These are phyloP conservation scores for Netelia virgata DNA, from an alignment of 2,888 invertebrate genomes.

Conservation along the genomic window DNA sequence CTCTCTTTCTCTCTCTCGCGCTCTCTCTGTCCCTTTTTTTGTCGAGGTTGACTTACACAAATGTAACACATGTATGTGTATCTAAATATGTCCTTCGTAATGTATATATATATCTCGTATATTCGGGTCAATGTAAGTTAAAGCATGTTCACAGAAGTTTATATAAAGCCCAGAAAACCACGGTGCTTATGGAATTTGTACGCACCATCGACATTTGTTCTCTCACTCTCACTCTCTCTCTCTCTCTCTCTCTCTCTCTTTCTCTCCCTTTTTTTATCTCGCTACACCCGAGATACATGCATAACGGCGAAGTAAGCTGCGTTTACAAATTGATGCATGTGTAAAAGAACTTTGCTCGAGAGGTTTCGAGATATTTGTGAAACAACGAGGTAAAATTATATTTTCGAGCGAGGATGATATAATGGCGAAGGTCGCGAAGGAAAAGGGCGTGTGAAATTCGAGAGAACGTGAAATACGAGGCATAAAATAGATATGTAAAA, in stretches of 20 bases:
- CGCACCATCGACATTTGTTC: constrained; percentile 30
- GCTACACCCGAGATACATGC: too few species aligned
- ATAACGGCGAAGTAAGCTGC: too few species aligned
- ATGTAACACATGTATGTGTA: not conserved
- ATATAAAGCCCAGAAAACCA: constrained; percentile 20
- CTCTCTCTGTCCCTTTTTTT: not conserved
- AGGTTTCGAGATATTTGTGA: too few species aligned
- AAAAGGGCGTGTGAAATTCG: too few species aligned
- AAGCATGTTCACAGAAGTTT: constrained; percentile 15
- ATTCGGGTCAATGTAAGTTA: constrained; percentile 23
- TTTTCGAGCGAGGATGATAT: too few species aligned
- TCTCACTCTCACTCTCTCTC: constrained; percentile 5
- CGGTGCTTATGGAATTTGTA: constrained; percentile 29
- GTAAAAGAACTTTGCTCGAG: too few species aligned
- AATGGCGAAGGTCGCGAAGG: too few species aligned
- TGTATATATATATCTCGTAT: not conserved
- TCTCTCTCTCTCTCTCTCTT: not conserved
- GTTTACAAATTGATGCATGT: too few species aligned
- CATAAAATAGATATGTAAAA: too few species aligned
- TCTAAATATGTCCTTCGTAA: constrained; percentile 1
- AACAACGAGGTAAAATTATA: too few species aligned
- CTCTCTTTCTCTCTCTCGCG: constrained; percentile 20
- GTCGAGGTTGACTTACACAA: constrained; percentile 26
- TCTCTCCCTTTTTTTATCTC: not conserved
- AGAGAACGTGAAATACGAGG: too few species aligned